phyloP scores from a whole-genome alignment of 2,113 vertebrate genomes.

The Vanacampus margaritifer region DNA sequence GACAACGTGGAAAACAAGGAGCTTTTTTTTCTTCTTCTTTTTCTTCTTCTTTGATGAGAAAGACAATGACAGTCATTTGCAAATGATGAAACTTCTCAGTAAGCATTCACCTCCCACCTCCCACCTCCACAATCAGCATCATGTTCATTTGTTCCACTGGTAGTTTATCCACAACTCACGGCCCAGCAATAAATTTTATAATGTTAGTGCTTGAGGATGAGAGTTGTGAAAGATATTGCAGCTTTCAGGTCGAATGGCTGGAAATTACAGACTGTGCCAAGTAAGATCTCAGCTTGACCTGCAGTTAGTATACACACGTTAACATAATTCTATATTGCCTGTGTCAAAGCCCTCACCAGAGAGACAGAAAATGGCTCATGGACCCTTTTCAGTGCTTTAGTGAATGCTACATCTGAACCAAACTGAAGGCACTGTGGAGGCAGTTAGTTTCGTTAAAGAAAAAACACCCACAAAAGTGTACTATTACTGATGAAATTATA shows the following conservation, averaged over 20 bases:
- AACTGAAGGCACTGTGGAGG: neutral
- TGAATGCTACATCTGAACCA: neutral
- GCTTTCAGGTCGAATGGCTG: neutral
- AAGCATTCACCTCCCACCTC: neutral
- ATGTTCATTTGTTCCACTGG: too few relatives aligned
- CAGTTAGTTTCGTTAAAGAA: conserved; percentile 11
- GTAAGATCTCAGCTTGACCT: neutral
- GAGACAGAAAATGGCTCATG: neutral
- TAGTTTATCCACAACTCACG: too few relatives aligned
- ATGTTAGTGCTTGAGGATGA: neutral
- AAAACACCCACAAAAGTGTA: conserved; percentile 5
- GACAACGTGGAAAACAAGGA: neutral
- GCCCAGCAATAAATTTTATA: neutral
- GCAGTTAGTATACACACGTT: neutral
- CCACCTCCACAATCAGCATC: neutral
- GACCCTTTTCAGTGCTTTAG: neutral
- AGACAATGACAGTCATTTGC: neutral
- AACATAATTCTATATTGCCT: neutral
- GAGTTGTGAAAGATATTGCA: neutral
- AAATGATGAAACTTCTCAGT: neutral
- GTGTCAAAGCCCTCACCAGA: neutral
- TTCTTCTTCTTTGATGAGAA: neutral
- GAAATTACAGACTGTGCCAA: neutral
- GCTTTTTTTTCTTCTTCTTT: too few relatives aligned
- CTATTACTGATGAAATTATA: neutral